Evolutionary conservation across 2,888 invertebrate genomes (phyloP).

Genomic region (Dascillus cervinus): DNA sequence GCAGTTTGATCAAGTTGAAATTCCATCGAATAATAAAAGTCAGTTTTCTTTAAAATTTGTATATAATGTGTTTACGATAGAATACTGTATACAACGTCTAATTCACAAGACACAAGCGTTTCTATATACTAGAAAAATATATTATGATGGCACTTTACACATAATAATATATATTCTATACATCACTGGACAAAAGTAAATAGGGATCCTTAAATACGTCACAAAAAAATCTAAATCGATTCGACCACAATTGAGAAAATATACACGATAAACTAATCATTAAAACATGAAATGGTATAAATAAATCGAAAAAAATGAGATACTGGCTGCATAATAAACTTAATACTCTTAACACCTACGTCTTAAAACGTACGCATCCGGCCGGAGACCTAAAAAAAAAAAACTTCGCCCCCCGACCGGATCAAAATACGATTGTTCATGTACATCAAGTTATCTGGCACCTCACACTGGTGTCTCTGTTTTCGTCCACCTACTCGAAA

Average conservation of each 20-base stretch:
- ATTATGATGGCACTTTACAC: slow-evolving; percentile 45
- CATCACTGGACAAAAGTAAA: slow-evolving; percentile 12
- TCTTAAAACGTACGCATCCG: no score
- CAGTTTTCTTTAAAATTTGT: no score
- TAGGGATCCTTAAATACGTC: slow-evolving; percentile 4
- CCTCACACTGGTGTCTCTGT: slow-evolving; percentile 21
- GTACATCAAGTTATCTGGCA: slow-evolving; percentile 17
- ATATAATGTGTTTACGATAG: no score
- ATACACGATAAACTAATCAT: not conserved
- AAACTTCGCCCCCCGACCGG: not conserved
- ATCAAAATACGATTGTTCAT: slow-evolving; percentile 13
- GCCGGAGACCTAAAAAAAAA: no score
- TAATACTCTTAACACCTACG: no score
- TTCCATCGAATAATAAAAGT: no score
- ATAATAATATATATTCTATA: slow-evolving; percentile 23
- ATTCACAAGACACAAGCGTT: no score
- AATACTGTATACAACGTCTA: no score
- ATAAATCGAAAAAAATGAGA: not conserved
- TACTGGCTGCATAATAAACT: not conserved
- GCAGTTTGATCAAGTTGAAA: no score
- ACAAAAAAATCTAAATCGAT: slow-evolving; percentile 5
- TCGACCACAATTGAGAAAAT: not conserved
- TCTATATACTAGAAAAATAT: slow-evolving; percentile 46
- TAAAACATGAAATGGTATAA: not conserved
- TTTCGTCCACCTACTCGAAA: not conserved